These are phyloP conservation scores for Anabas testudineus DNA, from an alignment of 2,797 vertebrate species.

Conservation along the genomic window DNA sequence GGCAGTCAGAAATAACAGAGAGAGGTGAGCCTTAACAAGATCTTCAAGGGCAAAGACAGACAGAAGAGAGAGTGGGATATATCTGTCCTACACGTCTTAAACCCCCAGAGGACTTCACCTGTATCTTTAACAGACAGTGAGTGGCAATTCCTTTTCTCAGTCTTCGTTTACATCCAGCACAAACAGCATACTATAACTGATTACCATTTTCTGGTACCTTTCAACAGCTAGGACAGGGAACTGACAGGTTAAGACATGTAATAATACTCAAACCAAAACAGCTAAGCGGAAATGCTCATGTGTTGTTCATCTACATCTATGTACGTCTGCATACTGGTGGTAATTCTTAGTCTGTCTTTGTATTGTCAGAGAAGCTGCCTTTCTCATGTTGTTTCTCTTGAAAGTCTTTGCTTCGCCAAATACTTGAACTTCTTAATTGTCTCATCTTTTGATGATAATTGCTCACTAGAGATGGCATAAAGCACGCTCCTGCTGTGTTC, in stretches of 20 bases:
- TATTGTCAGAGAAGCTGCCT: constrained; percentile 36
- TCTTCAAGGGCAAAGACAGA: constrained; percentile 56
- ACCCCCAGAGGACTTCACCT: constrained; percentile 51
- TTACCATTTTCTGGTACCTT: not conserved
- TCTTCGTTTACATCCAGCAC: constrained; percentile 14
- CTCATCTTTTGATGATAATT: constrained; percentile 58
- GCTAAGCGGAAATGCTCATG: constrained; percentile 8
- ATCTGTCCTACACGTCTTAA: constrained; percentile 37
- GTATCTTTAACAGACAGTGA: constrained; percentile 72
- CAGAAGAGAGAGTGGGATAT: constrained; percentile 43
- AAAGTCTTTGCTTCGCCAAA: constrained; percentile 35
- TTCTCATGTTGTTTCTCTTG: constrained; percentile 21
- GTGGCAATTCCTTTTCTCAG: constrained; percentile 65
- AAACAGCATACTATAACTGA: constrained; percentile 6
- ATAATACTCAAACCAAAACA: constrained; percentile 14
- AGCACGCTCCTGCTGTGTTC: constrained; percentile 25
- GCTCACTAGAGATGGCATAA: constrained; percentile 37
- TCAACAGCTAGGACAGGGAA: constrained; percentile 7
- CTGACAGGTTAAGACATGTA: not conserved
- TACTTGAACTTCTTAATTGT: constrained; percentile 56
- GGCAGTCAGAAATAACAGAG: constrained; percentile 40
- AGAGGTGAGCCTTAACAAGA: constrained; percentile 47
- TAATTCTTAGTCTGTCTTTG: constrained; percentile 31
- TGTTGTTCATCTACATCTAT: not conserved
- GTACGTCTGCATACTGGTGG: constrained; percentile 3